Base-by-base conservation (phyloP, 2,797 vertebrate species). In the Gymnoscopelus microlampas region DNA sequence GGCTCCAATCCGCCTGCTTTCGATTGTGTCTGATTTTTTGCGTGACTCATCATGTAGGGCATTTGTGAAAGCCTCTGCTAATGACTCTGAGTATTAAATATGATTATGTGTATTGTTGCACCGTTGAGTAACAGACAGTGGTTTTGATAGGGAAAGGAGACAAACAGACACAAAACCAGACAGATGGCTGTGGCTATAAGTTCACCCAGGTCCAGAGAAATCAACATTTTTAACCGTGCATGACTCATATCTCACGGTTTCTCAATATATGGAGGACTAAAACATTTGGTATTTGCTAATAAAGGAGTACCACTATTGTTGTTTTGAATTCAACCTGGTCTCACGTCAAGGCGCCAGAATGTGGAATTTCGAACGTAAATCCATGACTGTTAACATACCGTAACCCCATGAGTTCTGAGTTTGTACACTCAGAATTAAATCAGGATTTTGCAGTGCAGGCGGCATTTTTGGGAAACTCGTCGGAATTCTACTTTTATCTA, bases 111-210 rank as follows among this genome's bases (percentile, higher is more conserved):
- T 64, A 80, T 88, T 87, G 84, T 85, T 80, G 73, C 66, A 51
- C 50, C 7, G 78, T 84, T 84, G 64, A 62, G 79, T 72, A 85
- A 81, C 80, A 89, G 85, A 70, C 73, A 0, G 62, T 51, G 81
- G 83, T 88, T 88, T 83, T 83, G 77, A 86, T 68, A 88, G 84
- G 75, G 89, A 90, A 88, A 89, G 90, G 83, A 88, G 86, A 44
- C 39, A 44, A 44, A 44, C 39, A 86, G 78, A 76, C 83, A 68
- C n/a, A 11, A 44, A 84, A 76, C 58, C 86, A 83, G 86, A 84
- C 84, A 66, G 80, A 62, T 47, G 50, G 19, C 53, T 23, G 44
- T 49, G 32, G 14, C 59, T 70, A 57, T n/a, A 23, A 24, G 35
- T 5, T 13, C 29, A n/a, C 57, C 50, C 50, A 73, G 60, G 70